Evolutionary conservation across 2,888 invertebrate genomes (phyloP), one percentile per base, ranked within the genome.

Genomic region (Ectobius pallidus): DNA sequence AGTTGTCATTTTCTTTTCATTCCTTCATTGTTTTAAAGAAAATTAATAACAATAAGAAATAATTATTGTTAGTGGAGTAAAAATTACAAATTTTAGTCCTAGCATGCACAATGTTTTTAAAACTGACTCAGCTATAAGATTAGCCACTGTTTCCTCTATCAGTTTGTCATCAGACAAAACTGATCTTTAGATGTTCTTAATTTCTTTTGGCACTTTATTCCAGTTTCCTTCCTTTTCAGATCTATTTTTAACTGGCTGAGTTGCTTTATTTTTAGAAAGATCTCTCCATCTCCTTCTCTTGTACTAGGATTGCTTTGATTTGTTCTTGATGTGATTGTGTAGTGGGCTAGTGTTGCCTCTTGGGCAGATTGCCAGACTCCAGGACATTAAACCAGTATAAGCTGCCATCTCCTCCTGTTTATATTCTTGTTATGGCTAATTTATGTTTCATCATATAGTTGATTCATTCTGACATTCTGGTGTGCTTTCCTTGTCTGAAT

Each of bases 281-380:
- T 58, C 27, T 58, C 58, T 58, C 46, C 44, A 44, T 65, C 30
- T 65, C n/a, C 39, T 46, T 65, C 18, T n/a, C 27, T 44, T 65
- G 46, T 34, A 65, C 46, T 65, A 44, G 42, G 65, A 34, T 65
- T 65, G 44, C 44, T 44, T 44, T 46, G 27, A 44, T 65, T 27
- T 44, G 30, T 22, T 30, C 46, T 46, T 65, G 39, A 65, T 65
- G 46, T 27, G 44, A 46, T n/a, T 63, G 32, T 42, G n/a, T 46
- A 27, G 25, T 65, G 44, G 30, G 46, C 27, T 46, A 46, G 27
- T 22, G 44, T 44, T 46, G 39, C 42, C 3, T 14, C 6, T 44
- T 65, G 46, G 65, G 65, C 46, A 65, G 22, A 7, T 27, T 16
- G 44, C 65, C 44, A 65, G 25, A 65, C 30, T 65, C 30, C n/a